Evolutionary conservation across 2,888 invertebrate genomes (phyloP).

Genomic region (Pemphredon lugubris): DNA sequence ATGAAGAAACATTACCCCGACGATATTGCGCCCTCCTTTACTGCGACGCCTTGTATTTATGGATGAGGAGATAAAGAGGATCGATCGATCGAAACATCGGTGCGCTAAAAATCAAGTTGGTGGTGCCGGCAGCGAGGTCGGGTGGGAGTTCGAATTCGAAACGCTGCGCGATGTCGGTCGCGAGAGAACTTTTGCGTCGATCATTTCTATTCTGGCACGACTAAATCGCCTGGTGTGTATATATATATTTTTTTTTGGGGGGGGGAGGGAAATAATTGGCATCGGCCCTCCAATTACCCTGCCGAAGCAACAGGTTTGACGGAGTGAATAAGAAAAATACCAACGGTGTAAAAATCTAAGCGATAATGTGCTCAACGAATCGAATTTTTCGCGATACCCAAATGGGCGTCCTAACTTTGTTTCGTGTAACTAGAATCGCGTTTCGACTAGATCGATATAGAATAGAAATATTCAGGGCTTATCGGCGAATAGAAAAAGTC

Average conservation of each 20-base stretch:
- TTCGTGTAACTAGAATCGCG: no score
- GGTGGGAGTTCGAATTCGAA: background rate
- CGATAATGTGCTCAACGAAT: no score
- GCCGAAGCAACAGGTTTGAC: conserved; percentile 5
- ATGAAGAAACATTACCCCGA: conserved; percentile 78
- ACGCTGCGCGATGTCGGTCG: no score
- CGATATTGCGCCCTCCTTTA: conserved; percentile 74
- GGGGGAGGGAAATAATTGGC: conserved; percentile 1
- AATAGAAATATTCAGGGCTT: background rate
- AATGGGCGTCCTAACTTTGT: no score
- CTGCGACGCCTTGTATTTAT: conserved; percentile 67
- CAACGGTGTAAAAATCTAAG: background rate
- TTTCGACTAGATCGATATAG: background rate
- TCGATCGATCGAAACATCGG: conserved; percentile 47
- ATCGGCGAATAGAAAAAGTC: background rate
- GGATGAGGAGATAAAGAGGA: conserved; percentile 66
- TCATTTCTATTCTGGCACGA: no score
- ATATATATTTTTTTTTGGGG: no score
- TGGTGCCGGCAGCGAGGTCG: background rate
- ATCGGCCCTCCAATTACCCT: background rate
- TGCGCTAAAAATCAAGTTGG: conserved; percentile 12
- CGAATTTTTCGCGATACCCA: background rate
- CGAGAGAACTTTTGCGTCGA: no score
- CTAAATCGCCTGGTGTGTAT: no score
- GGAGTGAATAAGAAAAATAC: conserved; percentile 5